phyloP scores from a whole-genome alignment of 2,797 vertebrate genomes.

The Okamejei kenojei region DNA sequence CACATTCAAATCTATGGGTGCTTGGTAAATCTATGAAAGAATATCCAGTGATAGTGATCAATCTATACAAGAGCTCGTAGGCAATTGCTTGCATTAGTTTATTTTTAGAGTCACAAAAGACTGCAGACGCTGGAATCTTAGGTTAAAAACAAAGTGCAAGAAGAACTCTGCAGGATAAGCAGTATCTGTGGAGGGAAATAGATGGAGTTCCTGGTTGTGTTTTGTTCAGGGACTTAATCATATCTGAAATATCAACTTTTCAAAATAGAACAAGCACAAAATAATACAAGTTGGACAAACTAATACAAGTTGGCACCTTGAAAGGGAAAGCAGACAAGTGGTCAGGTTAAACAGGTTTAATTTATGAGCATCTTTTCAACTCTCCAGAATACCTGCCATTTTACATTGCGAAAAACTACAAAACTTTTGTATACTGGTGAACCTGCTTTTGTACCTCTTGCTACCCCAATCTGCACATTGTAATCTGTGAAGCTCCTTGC shows the following conservation, averaged over 20 bases:
- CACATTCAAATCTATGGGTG: not conserved
- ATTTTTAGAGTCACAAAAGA: too few species aligned
- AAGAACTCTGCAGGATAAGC: too few species aligned
- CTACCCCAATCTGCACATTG: too few species aligned
- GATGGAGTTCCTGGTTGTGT: too few species aligned
- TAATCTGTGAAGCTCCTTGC: too few species aligned
- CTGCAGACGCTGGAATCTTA: too few species aligned
- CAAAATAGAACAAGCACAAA: not conserved
- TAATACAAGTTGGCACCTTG: not conserved
- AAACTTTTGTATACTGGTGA: not conserved
- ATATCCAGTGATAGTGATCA: not conserved
- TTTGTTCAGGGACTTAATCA: not conserved
- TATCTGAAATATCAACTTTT: not conserved
- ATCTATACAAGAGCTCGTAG: not conserved
- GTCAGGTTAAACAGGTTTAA: not conserved
- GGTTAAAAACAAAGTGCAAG: too few species aligned
- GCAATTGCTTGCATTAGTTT: too few species aligned
- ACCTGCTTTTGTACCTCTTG: not conserved
- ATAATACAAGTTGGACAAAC: too few species aligned
- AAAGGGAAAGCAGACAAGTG: not conserved
- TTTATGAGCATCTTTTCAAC: not conserved
- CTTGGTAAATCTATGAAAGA: not conserved
- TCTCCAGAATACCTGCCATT: not conserved
- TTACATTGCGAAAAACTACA: not conserved
- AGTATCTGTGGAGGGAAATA: too few species aligned